Evolutionary conservation across 2,797 vertebrate species (phyloP).

Genomic region (Darevskia nairensis): DNA sequence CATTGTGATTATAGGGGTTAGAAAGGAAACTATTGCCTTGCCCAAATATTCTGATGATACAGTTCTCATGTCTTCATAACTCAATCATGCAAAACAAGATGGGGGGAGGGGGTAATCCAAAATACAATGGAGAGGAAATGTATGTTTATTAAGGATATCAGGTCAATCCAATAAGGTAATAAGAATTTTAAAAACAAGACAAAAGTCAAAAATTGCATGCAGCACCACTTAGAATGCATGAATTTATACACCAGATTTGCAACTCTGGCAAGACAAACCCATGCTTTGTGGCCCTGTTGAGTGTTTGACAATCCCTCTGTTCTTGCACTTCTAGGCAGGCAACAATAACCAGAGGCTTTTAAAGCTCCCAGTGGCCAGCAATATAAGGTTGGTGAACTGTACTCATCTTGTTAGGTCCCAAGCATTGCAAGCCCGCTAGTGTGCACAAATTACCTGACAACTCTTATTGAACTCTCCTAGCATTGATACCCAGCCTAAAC

Average conservation of each 20-base stretch:
- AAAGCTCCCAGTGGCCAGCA: not conserved
- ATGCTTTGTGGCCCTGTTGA: not conserved
- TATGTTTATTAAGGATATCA: not conserved
- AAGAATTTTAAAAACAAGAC: not conserved
- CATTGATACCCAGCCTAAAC: not conserved
- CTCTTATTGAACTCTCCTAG: not conserved
- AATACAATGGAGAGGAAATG: not conserved
- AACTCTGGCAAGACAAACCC: not conserved
- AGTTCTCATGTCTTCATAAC: not conserved
- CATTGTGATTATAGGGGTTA: not conserved
- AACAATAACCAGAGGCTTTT: not conserved
- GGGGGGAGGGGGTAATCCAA: not conserved
- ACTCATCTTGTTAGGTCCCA: not conserved
- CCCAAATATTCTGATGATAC: constrained; percentile 11
- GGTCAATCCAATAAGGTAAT: not conserved
- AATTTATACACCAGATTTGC: not conserved
- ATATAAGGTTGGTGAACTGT: not conserved
- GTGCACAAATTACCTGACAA: not conserved
- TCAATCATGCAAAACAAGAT: constrained; percentile 9
- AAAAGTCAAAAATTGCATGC: not conserved
- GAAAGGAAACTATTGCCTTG: not conserved
- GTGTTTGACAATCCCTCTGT: not conserved
- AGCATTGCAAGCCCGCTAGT: not conserved
- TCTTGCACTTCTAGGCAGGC: not conserved
- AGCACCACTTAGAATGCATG: not conserved